Evolutionary conservation across 1,140 invertebrate species (phyloP), one percentile per base, ranked within the genome.

Genomic region (Schmidtea mediterranea): DNA sequence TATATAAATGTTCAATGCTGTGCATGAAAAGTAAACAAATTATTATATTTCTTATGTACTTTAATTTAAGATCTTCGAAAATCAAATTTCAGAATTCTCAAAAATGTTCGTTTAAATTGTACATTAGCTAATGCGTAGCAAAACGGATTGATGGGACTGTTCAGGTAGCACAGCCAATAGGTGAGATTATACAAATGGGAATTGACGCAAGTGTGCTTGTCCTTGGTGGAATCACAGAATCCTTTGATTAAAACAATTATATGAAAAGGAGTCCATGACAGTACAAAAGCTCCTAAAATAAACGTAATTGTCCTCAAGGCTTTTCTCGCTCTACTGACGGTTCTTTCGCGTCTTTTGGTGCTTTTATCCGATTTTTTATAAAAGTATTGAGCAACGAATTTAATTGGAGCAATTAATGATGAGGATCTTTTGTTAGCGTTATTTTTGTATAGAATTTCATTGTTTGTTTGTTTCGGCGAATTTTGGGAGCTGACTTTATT

Each of bases 141-240:
- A 62, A 97, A 90, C 8, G 90, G 90, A 70, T 95, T 94, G 62
- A 95, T 80, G 2, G 87, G 83, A 60, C 82, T 89, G 62, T 98
- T 98, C 41, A 90, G 79, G 61, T 98, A 98, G 68, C 90, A 98
- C n/a, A 98, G 71, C 68, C 95, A 97, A 62, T 98, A 98, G 0
- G 82, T 16, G 6, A 48, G 23, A 40, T 48, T 48, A 24, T 15
- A 48, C 16, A 48, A 18, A 23, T 48, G 46, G 5, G 16, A n/a
- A 48, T 48, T 48, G 23, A 48, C 36, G 23, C 12, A 48, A 24
- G 16, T 24, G 9, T 18, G 61, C 10, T 32, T 32, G 3, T 32
- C 26, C 10, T 32, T 32, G 3, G 26, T 32, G 3, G 26, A 32
- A 13, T 24, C 43, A 52, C 52, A 63, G 48, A 65, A 65, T 0